Base-by-base conservation (phyloP, 2,113 vertebrate species). In the Nibea coibor region DNA sequence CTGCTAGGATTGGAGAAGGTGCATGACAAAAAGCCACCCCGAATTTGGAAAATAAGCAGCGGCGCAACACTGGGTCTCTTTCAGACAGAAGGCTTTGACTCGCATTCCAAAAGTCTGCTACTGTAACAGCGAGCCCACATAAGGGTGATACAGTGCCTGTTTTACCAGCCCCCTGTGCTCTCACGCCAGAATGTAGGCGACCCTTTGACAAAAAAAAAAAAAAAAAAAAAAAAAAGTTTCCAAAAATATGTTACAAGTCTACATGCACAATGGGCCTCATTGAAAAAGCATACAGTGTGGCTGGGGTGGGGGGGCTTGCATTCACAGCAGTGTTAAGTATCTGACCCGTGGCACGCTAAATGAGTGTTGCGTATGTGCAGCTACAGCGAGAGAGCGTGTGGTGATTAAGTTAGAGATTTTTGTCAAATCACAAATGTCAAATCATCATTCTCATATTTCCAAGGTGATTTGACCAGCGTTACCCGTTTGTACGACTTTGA, bases 211-310 rank as follows among this genome's bases (percentile, higher is more conserved):
- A 75, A 78, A 80, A 82, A 81, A 53, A 78, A 81, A 51, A 75
- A 78, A 80, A 82, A 81, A 53, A 78, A 81, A 71, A 82, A 75
- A 81, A 90, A 71, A 72, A 51, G 54, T 85, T 89, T 88, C 89
- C 91, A 84, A 93, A 93, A 93, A 93, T 91, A 93, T 78, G 67
- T 70, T 69, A 62, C 71, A 86, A 86, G 79, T 73, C 78, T 71
- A 71, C 48, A 39, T 62, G 72, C 81, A 92, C 88, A 92, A 91
- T 90, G 85, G 85, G 72, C 72, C 72, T 83, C 82, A 88, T 89
- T 92, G 90, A 89, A 88, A 82, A 82, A 73, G 75, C 73, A 74
- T 63, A 72, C 42, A 86, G 67, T 87, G 84, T 75, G 24, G 73
- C 61, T 72, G 50, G 78, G 48, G 71, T 26, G 63, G 26, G 58